Base-by-base conservation (phyloP, 35 echinoderm and acorn worm genomes). In the Apostichopus parvimensis region DNA sequence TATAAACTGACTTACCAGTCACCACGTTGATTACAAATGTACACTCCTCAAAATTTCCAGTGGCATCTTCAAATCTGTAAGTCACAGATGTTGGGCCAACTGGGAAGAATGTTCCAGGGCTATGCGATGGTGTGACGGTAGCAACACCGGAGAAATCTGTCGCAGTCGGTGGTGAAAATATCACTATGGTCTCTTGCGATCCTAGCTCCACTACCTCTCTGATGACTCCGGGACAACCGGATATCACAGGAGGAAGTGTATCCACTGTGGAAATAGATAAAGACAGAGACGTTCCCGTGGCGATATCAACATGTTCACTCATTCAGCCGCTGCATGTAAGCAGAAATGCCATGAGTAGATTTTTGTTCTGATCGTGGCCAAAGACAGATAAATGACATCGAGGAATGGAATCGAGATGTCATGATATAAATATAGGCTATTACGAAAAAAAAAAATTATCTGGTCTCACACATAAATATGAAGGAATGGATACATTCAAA, bases 91-190 rank as follows among this genome's bases (percentile, higher is more conserved):
- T 94, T 13, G 11, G 79, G 6, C 91, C 93, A 54, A 92, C 25
- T 12, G 8, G 15, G 68, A 94, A 97, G 12, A 23, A 53, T 59
- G 57, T 61, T n/a, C 95, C 93, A 22, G 95, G 91, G 14, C 66
- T 78, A 8, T 45, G 53, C 7, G 75, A 91, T 57, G n/a, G 3
- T 6, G 66, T 90, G 21, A 87, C 53, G 13, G 92, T 73, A 12
- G 83, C 87, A 13, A 23, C 2, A 55, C 90, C 93, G 20, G 92
- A 91, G 26, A 78, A 57, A 72, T 97, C 95, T 23, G 80, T 85
- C 5, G 93, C 95, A 13, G 91, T 87, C 10, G 93, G 93, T 25
- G 59, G 79, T 34, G 13, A 82, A 91, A 94, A 97, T 20, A 93
- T 79, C 1, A 91, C 95, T 20, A 87, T 22, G 0, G 71, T 58